A percentile compares a stretch with the other conserved stretches of the same genome.
Evolutionary conservation across 2,797 vertebrate genomes (phyloP).

Genomic region (Molossus molossus): DNA sequence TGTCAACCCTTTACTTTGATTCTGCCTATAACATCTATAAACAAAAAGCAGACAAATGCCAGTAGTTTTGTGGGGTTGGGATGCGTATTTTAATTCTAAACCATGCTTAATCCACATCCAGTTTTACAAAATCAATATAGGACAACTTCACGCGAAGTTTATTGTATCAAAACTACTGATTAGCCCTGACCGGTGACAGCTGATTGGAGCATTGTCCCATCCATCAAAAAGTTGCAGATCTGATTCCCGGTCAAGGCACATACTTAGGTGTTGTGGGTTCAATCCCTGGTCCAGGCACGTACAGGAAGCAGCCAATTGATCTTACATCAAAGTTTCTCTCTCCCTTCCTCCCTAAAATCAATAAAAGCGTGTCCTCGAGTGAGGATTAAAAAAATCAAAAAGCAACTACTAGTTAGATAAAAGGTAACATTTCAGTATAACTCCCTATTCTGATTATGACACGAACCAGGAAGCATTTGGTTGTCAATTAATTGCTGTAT

Average conservation of each 20-base stretch:
- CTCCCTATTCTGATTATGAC: not conserved
- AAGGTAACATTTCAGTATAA: slow-evolving; percentile 2
- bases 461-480: slow-evolving; percentile 24
- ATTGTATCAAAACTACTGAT: slow-evolving; percentile 28
- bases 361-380: no score
- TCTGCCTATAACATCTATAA: not conserved
- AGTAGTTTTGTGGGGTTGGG: slow-evolving; percentile 32
- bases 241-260: no score
- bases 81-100: slow-evolving; percentile 17
- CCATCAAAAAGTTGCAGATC: no score
- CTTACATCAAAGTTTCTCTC: no score
- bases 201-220: no score
- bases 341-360: no score
- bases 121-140: slow-evolving; percentile 40
- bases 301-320: no score
- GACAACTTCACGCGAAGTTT: slow-evolving; percentile 17
- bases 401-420: not conserved
- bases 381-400: no score
- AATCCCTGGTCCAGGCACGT: no score
- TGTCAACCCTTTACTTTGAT: slow-evolving; percentile 10
- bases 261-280: no score
- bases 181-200: not conserved
- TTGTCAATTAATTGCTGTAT: not conserved
- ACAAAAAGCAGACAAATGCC: slow-evolving; percentile 32
- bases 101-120: not conserved